Evolutionary conservation across 1,140 invertebrate species (phyloP).

Genomic region (Proales similis): DNA sequence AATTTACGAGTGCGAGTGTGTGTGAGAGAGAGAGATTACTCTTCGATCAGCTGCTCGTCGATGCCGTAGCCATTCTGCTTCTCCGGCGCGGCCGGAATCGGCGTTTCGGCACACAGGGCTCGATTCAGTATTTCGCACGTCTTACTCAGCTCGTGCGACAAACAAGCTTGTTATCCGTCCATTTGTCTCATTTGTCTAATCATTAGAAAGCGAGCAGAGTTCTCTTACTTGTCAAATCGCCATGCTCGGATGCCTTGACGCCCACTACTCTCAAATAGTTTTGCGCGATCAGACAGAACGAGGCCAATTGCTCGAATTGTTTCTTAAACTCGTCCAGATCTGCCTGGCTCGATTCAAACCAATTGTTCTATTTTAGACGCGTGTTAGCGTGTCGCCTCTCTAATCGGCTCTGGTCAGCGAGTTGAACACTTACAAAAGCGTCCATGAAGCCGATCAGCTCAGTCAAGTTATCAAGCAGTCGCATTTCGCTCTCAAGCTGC

Average conservation of each 20-base stretch:
- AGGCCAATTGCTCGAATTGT: slow-evolving; percentile 1
- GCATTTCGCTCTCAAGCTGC: slow-evolving; percentile 20
- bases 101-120: too few relatives aligned
- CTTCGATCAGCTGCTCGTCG: too few relatives aligned
- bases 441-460: slow-evolving; percentile 35
- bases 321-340: slow-evolving; percentile 19
- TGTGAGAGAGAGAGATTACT: too few relatives aligned
- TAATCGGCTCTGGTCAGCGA: background rate
- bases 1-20: too few relatives aligned
- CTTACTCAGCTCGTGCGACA: slow-evolving; percentile 13
- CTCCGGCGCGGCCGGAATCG: too few relatives aligned
- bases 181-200: too few relatives aligned
- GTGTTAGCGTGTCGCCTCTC: background rate
- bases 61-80: too few relatives aligned
- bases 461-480: slow-evolving; percentile 13
- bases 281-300: slow-evolving; percentile 20
- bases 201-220: background rate
- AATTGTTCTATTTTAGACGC: slow-evolving; percentile 3
- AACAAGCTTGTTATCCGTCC: slow-evolving; percentile 3
- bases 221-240: slow-evolving; percentile 8
- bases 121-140: slow-evolving; percentile 9
- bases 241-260: background rate
- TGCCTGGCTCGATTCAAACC: slow-evolving; percentile 2
- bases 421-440: background rate
- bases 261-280: slow-evolving; percentile 18